Evolutionary conservation across 2,113 vertebrate genomes (phyloP).

Genomic region (Lampris incognitus): DNA sequence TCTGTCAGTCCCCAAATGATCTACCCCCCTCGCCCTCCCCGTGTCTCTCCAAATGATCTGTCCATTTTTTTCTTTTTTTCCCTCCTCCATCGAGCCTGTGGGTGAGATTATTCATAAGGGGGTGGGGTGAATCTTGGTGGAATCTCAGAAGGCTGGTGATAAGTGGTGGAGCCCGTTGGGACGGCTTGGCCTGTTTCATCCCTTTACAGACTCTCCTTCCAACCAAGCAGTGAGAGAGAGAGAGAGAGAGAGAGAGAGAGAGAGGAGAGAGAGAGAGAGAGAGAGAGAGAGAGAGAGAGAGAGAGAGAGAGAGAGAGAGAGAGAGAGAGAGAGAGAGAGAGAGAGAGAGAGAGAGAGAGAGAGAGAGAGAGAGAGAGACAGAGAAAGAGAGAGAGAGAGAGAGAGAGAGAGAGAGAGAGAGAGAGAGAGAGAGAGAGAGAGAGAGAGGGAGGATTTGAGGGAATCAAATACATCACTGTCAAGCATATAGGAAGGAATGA

Average conservation of each 20-base stretch:
- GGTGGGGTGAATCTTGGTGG: constrained; percentile 89
- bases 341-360: no score
- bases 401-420: no score
- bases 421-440: no score
- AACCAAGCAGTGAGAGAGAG: constrained; percentile 26
- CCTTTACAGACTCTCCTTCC: constrained; percentile 66
- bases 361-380: no score
- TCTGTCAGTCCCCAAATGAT: constrained; percentile 50
- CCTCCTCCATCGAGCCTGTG: constrained; percentile 67
- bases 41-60: constrained; percentile 93
- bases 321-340: no score
- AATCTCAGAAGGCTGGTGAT: constrained; percentile 96
- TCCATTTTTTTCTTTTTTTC: constrained; percentile 77
- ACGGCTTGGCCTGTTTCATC: constrained; percentile 82
- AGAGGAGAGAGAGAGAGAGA: constrained; percentile 3
- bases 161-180: constrained; percentile 94
- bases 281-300: no score
- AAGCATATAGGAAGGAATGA: constrained; percentile 33
- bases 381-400: no score
- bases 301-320: no score
- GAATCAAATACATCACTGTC: constrained; percentile 72
- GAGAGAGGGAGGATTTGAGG: constrained; percentile 12
- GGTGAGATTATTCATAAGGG: constrained; percentile 97
- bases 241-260: constrained; percentile 12
- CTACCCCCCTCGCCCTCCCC: constrained; percentile 47